Conservation (phyloP, 2,797 vertebrate species). For the Sphaeramia orbicularis region DNA sequence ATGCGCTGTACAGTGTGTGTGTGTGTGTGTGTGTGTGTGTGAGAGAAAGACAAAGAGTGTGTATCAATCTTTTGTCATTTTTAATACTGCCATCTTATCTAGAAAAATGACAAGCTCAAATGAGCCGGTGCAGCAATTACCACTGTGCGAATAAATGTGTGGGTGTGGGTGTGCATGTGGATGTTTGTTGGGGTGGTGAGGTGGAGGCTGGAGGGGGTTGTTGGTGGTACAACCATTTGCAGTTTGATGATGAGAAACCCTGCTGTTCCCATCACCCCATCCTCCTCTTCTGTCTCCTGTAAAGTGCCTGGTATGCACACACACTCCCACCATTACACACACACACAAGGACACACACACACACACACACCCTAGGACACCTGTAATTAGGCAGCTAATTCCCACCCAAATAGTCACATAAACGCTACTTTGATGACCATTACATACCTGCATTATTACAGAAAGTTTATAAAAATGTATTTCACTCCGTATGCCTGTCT, state of each 20-base stretch:
- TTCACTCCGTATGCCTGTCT: no score
- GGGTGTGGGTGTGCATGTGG: neutral
- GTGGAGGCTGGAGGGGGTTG: slow-evolving; percentile 37
- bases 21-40: slow-evolving; percentile 20
- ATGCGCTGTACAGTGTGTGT: slow-evolving; percentile 27
- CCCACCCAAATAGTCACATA: slow-evolving; percentile 48
- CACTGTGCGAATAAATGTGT: slow-evolving; percentile 51
- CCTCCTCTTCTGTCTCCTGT: slow-evolving; percentile 42
- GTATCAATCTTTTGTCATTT: slow-evolving; percentile 82
- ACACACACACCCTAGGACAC: slow-evolving; percentile 48
- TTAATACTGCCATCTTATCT: slow-evolving; percentile 77
- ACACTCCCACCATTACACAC: slow-evolving; percentile 12
- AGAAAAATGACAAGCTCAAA: slow-evolving; percentile 77
- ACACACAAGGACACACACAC: slow-evolving; percentile 3
- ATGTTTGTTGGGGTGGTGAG: slow-evolving; percentile 22
- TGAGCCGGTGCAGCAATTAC: slow-evolving; percentile 77
- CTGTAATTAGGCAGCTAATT: slow-evolving; percentile 77
- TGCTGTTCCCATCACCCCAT: slow-evolving; percentile 59
- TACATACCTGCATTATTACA: slow-evolving; percentile 10
- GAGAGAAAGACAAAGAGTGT: slow-evolving; percentile 40
- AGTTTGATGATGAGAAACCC: slow-evolving; percentile 70
- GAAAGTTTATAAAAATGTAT: neutral
- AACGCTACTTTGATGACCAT: slow-evolving; percentile 36
- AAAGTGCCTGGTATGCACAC: slow-evolving; percentile 15
- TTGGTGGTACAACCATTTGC: slow-evolving; percentile 54